These are phyloP conservation scores for Temnothorax ravouxi DNA, from an alignment of 2,888 invertebrate genomes.

Conservation along the genomic window DNA sequence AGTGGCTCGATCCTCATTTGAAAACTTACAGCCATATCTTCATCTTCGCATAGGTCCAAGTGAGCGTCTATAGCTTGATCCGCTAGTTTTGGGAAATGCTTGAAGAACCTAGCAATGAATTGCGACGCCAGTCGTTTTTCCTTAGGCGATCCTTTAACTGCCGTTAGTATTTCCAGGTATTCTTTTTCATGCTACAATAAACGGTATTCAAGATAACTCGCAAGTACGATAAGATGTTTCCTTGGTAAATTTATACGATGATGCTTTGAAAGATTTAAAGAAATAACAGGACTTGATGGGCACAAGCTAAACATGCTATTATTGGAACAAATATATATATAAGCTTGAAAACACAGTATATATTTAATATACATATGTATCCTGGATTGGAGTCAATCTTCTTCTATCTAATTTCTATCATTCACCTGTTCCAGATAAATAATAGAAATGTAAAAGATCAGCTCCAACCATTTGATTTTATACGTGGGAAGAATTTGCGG, in stretches of 20 bases:
- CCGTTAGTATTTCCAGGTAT: constrained; percentile 94
- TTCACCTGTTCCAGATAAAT: neutral
- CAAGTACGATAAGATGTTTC: neutral
- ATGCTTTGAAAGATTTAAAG: neutral
- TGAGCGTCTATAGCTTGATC: constrained; percentile 96
- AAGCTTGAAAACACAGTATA: neutral
- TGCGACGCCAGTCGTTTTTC: constrained; percentile 98
- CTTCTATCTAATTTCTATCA: neutral
- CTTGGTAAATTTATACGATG: neutral
- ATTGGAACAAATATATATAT: neutral
- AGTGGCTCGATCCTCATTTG: neutral
- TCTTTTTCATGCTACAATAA: constrained; percentile 93
- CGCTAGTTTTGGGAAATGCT: constrained; percentile 95
- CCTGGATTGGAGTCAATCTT: neutral
- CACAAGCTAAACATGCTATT: neutral
- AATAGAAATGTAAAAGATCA: too few species aligned
- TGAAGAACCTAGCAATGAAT: constrained; percentile 98
- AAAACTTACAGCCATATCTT: constrained; percentile 93
- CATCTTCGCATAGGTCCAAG: constrained; percentile 98
- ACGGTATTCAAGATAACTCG: constrained; percentile 4
- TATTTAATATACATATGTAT: neutral
- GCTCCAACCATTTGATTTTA: too few species aligned
- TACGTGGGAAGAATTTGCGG: too few species aligned
- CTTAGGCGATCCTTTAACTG: constrained; percentile 95
- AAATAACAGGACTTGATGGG: neutral